Evolutionary conservation across 2,888 invertebrate genomes (phyloP).

Genomic region (Xanthia togata): DNA sequence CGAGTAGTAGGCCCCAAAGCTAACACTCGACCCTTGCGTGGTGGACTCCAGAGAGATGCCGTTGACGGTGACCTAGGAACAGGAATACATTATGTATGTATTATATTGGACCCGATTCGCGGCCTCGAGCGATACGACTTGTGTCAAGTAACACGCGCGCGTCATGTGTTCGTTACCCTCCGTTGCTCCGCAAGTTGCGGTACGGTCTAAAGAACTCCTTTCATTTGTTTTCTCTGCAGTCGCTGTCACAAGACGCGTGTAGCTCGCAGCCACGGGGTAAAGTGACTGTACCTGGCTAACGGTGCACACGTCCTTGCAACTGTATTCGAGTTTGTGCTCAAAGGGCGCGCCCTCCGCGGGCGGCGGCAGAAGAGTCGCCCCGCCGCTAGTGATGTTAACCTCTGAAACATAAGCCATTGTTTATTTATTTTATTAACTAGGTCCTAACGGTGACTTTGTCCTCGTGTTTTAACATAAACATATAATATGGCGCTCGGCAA

Average conservation of each 20-base stretch:
- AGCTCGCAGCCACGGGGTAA: background rate
- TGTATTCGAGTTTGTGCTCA: background rate
- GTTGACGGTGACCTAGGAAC: slow-evolving; percentile 72
- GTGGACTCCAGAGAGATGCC: slow-evolving; percentile 71
- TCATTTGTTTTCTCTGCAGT: background rate
- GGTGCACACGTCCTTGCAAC: background rate
- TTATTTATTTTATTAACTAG: background rate
- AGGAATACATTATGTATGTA: background rate
- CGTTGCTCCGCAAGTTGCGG: background rate
- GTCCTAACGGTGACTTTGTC: too few relatives aligned
- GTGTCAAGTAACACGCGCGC: background rate
- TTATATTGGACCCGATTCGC: background rate
- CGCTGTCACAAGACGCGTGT: background rate
- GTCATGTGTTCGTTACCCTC: too few relatives aligned
- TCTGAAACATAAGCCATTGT: background rate
- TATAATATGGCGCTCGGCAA: too few relatives aligned
- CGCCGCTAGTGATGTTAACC: background rate
- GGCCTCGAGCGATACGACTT: background rate
- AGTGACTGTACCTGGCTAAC: background rate
- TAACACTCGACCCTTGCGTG: slow-evolving; percentile 57
- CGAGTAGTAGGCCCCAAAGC: slow-evolving; percentile 69
- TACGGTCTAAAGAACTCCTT: background rate
- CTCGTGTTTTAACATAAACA: too few relatives aligned
- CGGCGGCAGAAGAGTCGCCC: background rate
- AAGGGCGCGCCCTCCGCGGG: background rate